phyloP scores from a whole-genome alignment of 2,113 vertebrate species.

The Pterocles orientalis region DNA sequence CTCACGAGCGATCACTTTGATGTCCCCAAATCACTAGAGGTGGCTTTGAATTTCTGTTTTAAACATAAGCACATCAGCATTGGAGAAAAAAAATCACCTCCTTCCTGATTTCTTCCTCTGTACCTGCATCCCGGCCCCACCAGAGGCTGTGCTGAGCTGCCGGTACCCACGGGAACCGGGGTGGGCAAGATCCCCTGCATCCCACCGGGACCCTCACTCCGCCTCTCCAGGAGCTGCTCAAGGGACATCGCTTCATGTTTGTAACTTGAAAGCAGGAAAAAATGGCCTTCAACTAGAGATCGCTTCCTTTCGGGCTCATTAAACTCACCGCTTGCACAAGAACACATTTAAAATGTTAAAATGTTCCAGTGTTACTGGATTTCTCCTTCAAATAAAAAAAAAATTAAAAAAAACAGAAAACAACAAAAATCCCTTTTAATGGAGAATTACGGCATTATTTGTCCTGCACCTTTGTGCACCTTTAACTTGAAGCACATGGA shows the following conservation, averaged over 20 bases:
- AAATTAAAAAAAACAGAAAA: background rate
- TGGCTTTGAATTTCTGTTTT: background rate
- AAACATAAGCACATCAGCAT: background rate
- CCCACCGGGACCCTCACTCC: background rate
- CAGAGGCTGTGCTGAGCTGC: background rate
- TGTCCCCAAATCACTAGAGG: background rate
- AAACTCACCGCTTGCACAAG: background rate
- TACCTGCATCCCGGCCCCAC: background rate
- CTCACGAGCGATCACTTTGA: rapidly evolving
- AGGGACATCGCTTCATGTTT: background rate
- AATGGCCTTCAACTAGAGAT: background rate
- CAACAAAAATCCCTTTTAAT: background rate
- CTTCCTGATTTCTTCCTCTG: background rate
- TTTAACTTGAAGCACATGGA: background rate
- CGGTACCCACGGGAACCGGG: background rate
- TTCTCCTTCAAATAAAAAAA: background rate
- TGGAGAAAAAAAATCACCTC: background rate
- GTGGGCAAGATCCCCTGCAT: background rate
- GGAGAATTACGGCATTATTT: background rate
- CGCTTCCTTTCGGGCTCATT: background rate
- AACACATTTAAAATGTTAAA: background rate
- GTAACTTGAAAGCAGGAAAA: background rate
- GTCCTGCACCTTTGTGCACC: background rate
- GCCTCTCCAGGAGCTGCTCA: background rate
- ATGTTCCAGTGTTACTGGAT: rapidly evolving